Conservation (phyloP, 2,113 vertebrate species). For the Proterorhinus semilunaris region DNA sequence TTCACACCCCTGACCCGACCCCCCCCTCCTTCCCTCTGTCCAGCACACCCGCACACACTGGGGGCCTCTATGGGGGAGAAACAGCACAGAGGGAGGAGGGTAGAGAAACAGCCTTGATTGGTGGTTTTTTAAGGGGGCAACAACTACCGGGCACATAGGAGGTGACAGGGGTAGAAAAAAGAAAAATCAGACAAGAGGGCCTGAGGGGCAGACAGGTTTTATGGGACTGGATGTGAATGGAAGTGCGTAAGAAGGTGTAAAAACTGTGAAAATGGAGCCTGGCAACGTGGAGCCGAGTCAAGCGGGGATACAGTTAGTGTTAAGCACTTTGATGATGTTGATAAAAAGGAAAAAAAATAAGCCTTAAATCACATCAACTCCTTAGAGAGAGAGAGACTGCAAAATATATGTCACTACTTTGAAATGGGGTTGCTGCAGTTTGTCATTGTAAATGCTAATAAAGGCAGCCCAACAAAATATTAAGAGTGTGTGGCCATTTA, state of each 20-base stretch:
- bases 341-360: not conserved
- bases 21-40: slow-evolving; percentile 10
- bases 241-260: slow-evolving; percentile 34
- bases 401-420: too few species aligned
- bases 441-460: too few species aligned
- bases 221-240: slow-evolving; percentile 42
- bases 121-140: slow-evolving; percentile 16
- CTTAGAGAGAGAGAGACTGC: too few species aligned
- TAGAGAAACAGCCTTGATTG: slow-evolving; percentile 2
- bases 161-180: slow-evolving; percentile 14
- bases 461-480: too few species aligned
- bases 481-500: too few species aligned
- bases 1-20: not conserved
- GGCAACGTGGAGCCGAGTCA: slow-evolving; percentile 27
- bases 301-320: not conserved
- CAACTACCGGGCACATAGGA: slow-evolving; percentile 30
- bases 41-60: slow-evolving; percentile 32
- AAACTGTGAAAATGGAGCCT: slow-evolving; percentile 27
- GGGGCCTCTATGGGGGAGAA: slow-evolving; percentile 67
- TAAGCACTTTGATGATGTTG: not conserved
- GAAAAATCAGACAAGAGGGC: not conserved
- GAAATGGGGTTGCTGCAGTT: too few species aligned
- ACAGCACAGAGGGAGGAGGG: slow-evolving; percentile 19
- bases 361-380: too few species aligned
- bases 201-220: slow-evolving; percentile 38